Conservation (phyloP, 1,140 invertebrate genomes). For the Drosophila willistoni region DNA sequence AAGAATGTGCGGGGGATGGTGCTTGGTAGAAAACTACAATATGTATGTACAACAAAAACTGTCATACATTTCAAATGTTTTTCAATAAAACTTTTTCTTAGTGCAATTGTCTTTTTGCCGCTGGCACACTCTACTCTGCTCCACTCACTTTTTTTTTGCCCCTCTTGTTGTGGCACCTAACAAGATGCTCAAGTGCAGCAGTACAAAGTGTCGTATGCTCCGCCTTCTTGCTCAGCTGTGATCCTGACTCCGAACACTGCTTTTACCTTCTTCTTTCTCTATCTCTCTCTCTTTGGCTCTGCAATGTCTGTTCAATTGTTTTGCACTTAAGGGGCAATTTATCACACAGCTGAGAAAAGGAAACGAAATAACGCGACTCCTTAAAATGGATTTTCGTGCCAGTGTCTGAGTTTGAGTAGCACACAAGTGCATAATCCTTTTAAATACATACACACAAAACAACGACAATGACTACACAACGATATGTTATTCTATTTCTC, state of each 20-base stretch:
- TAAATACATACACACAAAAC: slow-evolving; percentile 62
- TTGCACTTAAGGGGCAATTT: slow-evolving; percentile 72
- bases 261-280: neutral
- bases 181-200: slow-evolving; percentile 29
- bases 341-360: slow-evolving; percentile 50
- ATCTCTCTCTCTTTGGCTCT: neutral
- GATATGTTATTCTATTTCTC: slow-evolving; percentile 2
- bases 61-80: slow-evolving; percentile 76
- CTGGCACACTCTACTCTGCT: neutral
- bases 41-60: slow-evolving; percentile 43
- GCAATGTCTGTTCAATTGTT: slow-evolving; percentile 66
- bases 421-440: slow-evolving; percentile 77
- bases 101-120: slow-evolving; percentile 65
- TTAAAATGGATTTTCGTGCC: slow-evolving; percentile 69
- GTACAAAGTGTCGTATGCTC: slow-evolving; percentile 1
- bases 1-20: neutral
- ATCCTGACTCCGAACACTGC: neutral
- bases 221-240: slow-evolving; percentile 28
- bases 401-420: slow-evolving; percentile 39
- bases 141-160: slow-evolving; percentile 27
- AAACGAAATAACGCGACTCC: slow-evolving; percentile 58
- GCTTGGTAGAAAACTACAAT: slow-evolving; percentile 12
- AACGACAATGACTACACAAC: slow-evolving; percentile 36
- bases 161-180: slow-evolving; percentile 22
- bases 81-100: slow-evolving; percentile 74